A percentile compares a stretch with the other conserved stretches of the same genome.
Evolutionary conservation across 2,888 invertebrate species (phyloP).

Genomic region (Cremastinae sp.): DNA sequence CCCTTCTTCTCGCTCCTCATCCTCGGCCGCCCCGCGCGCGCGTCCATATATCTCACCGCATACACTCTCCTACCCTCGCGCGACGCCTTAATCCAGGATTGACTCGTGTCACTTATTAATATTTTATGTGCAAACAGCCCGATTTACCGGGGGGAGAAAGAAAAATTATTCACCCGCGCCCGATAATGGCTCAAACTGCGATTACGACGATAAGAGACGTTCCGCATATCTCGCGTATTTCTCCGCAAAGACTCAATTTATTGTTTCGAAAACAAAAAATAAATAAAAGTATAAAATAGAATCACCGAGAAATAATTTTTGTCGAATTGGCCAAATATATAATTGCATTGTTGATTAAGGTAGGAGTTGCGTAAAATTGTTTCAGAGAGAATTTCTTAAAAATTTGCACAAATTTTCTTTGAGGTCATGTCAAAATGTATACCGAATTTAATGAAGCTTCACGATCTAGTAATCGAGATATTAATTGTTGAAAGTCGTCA

Average conservation of each 20-base stretch:
- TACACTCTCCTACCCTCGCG: conserved; percentile 55
- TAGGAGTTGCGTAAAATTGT: no score
- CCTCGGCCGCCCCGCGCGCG: not conserved
- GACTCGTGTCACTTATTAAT: conserved; percentile 81
- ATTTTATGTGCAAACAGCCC: conserved; percentile 80
- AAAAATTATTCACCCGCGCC: conserved; percentile 20
- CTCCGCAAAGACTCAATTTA: not conserved
- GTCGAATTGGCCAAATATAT: no score
- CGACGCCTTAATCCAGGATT: conserved; percentile 78
- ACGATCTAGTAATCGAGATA: no score
- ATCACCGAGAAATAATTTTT: no score
- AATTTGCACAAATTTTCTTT: no score
- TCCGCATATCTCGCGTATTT: not conserved
- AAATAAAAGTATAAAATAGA: no score
- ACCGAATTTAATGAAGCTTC: no score
- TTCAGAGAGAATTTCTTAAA: no score
- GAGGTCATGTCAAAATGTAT: no score
- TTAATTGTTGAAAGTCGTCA: no score
- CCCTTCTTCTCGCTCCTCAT: conserved; percentile 27
- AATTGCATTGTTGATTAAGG: no score
- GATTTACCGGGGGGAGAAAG: conserved; percentile 74
- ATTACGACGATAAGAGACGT: conserved; percentile 53
- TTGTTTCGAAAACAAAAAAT: no score
- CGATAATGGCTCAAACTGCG: conserved; percentile 53
- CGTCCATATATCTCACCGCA: conserved; percentile 44